Base-by-base conservation (phyloP, 2,113 vertebrate species). In the Gavia stellata region DNA sequence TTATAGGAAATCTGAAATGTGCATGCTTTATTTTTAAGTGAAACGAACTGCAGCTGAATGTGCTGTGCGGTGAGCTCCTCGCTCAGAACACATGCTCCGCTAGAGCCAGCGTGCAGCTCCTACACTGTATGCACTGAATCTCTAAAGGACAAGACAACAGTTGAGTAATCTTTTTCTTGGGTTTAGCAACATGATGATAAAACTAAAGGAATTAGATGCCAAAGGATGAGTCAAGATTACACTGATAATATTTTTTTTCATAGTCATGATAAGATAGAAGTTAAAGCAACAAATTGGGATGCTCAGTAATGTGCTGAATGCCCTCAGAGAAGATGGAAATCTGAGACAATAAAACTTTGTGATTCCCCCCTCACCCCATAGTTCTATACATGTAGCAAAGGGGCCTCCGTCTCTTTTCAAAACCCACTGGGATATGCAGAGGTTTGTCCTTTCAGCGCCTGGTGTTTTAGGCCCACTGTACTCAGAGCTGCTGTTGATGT, bases 301-400 rank as follows among this genome's bases (percentile, higher is more conserved):
- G 31, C 34, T 86, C 40, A n/a, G 20, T 72, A 61, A 59, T 36
- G 36, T 59, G 49, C 34, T 52, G 36, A 72, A 40, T 61, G 36
- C 17, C 55, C 38, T 42, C n/a, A 85, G 45, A 52, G 62, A 53
- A 72, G 18, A 67, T 4, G 14, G 83, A 56, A 91, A 45, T 28
- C 19, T 29, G 59, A 82, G 52, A 53, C 25, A 13, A 13, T 5
- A 63, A 71, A 79, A 15, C n/a, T 20, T 31, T 59, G 16, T 81
- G 58, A 42, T 65, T 5, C 14, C 8, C 5, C 6, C 12, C 13
- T 15, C n/a, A 18, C n/a, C 12, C 36, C 4, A 1, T 1, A 52
- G 31, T 34, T 21, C 34, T 56, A 0, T 23, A 25, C 10, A 25
- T 42, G 3, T 13, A 40, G 21, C 36, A 52, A 47, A 73, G 49